phyloP scores from a whole-genome alignment of 2,797 vertebrate species.

The Sebastes baramenuke region DNA sequence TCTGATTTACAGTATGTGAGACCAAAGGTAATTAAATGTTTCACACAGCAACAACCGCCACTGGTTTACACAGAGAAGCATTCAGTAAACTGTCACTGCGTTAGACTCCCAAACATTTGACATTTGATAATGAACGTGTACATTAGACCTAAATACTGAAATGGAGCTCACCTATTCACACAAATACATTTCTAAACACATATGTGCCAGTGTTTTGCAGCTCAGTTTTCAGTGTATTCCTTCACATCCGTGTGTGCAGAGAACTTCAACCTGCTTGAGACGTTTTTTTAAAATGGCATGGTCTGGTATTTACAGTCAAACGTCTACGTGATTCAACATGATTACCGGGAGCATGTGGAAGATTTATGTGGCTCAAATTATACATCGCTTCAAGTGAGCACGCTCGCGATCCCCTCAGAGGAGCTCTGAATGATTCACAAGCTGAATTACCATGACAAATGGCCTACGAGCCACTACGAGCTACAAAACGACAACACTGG shows the following conservation, averaged over 20 bases:
- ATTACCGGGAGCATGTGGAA: slow-evolving; percentile 46
- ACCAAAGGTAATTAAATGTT: slow-evolving; percentile 62
- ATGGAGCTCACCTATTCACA: neutral
- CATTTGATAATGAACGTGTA: neutral
- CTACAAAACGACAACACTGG: slow-evolving; percentile 26
- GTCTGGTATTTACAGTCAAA: slow-evolving; percentile 47
- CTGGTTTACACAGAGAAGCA: slow-evolving; percentile 29
- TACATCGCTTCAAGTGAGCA: slow-evolving; percentile 28
- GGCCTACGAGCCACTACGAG: neutral
- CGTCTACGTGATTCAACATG: slow-evolving; percentile 46
- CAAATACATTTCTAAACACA: neutral
- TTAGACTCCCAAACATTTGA: slow-evolving; percentile 7
- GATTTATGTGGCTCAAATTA: slow-evolving; percentile 69
- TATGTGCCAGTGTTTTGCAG: neutral
- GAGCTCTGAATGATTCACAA: slow-evolving; percentile 52
- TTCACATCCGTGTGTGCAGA: neutral
- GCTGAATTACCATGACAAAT: slow-evolving; percentile 58
- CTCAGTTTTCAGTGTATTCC: neutral
- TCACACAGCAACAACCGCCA: slow-evolving; percentile 42
- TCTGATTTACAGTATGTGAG: slow-evolving; percentile 61
- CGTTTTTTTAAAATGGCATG: slow-evolving; percentile 8
- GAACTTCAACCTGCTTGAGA: neutral
- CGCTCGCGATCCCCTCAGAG: slow-evolving; percentile 26
- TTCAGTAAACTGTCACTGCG: slow-evolving; percentile 27
- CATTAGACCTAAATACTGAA: neutral